These are phyloP conservation scores for Leptodirus hochenwartii DNA, from an alignment of 2,888 invertebrate species.

Conservation along the genomic window DNA sequence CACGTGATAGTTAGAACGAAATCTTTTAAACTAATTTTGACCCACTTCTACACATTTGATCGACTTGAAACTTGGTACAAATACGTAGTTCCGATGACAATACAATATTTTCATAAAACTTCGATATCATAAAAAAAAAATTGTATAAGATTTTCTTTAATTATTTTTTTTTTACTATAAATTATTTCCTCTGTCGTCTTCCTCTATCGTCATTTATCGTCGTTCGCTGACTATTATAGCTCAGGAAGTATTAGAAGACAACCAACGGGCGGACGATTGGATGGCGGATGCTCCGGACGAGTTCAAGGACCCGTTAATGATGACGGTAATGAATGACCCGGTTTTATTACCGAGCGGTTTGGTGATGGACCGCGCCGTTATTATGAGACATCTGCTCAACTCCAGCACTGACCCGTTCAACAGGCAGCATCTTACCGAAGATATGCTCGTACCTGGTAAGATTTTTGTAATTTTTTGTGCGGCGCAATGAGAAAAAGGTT, in stretches of 20 bases:
- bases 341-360: constrained; percentile 76
- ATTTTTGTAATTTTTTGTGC: constrained; percentile 1
- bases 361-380: constrained; percentile 88
- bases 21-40: no score
- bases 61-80: no score
- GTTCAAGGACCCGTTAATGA: constrained; percentile 93
- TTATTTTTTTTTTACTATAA: no score
- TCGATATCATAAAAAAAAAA: no score
- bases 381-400: constrained; percentile 83
- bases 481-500: neutral
- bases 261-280: constrained; percentile 79
- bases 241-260: constrained; percentile 58
- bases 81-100: no score
- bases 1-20: no score
- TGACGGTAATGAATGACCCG: constrained; percentile 91
- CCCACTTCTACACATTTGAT: no score
- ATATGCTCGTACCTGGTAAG: constrained; percentile 76
- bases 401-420: constrained; percentile 97
- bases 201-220: no score
- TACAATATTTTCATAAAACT: no score
- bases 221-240: no score
- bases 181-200: no score
- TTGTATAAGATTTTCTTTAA: no score
- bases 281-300: constrained; percentile 93
- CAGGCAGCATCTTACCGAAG: constrained; percentile 84